phyloP scores from a whole-genome alignment of 2,888 invertebrate genomes.

The Melinaea marsaeus region DNA sequence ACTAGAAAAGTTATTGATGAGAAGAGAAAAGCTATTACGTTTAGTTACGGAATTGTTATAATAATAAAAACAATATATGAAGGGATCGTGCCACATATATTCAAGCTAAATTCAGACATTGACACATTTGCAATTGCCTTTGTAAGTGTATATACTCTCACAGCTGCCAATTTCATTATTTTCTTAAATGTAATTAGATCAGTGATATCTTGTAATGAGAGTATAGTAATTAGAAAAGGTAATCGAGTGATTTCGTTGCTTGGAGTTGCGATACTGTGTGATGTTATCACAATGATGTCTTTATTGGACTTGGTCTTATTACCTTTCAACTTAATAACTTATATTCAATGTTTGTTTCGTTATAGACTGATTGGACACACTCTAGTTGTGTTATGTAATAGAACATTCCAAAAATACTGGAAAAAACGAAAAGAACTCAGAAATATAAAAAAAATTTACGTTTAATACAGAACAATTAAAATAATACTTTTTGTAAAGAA shows the following conservation, averaged over 20 bases:
- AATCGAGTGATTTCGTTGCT: conserved; percentile 10
- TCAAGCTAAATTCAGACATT: background rate
- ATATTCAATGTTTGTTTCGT: background rate
- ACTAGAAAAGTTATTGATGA: conserved; percentile 24
- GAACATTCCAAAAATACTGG: conserved; percentile 28
- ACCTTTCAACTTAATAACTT: background rate
- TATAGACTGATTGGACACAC: conserved; percentile 21
- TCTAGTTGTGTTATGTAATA: conserved; percentile 25
- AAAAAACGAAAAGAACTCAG: conserved; percentile 10
- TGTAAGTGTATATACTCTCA: conserved; percentile 14
- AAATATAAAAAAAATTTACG: background rate
- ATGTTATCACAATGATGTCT: conserved; percentile 6
- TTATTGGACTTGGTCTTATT: background rate
- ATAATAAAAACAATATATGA: conserved; percentile 18
- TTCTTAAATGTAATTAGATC: conserved; percentile 22
- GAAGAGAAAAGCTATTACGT: conserved; percentile 22
- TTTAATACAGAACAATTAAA: no score
- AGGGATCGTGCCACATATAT: conserved; percentile 15
- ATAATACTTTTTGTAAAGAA: no score
- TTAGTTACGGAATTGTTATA: conserved; percentile 20
- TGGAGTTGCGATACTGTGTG: conserved; percentile 22
- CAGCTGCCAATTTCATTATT: conserved; percentile 18
- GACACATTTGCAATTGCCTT: conserved; percentile 1
- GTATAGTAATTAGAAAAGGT: conserved; percentile 5
- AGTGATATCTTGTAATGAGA: conserved; percentile 17